A percentile compares a stretch with the other conserved stretches of the same genome.
These are phyloP conservation scores for Andrena hattorfiana DNA, from an alignment of 2,888 invertebrate species.

Conservation along the genomic window DNA sequence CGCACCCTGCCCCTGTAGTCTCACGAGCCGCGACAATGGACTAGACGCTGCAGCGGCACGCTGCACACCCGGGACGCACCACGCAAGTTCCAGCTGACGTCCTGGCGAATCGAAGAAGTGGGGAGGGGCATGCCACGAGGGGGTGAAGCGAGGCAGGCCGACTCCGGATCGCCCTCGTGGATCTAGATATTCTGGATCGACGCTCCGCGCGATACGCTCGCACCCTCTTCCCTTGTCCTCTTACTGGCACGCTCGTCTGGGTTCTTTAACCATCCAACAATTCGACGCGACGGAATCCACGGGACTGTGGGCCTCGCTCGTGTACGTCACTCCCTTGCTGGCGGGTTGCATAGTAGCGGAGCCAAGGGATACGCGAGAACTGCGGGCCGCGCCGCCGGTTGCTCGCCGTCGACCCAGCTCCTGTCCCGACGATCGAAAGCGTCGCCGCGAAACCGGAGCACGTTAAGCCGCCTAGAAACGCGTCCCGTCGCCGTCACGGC, in stretches of 20 bases:
- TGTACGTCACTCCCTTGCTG: no score
- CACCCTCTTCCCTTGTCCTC: not conserved
- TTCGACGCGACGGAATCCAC: not conserved
- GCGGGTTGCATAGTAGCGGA: not conserved
- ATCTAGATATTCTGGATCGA: conserved; percentile 38
- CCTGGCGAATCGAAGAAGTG: conserved; percentile 68
- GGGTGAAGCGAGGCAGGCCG: conserved; percentile 15
- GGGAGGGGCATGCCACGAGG: conserved; percentile 57
- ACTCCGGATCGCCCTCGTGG: conserved; percentile 34
- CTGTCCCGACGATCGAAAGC: conserved; percentile 56
- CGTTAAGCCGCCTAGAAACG: conserved; percentile 40
- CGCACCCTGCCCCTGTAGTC: conserved; percentile 55
- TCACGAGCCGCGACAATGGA: conserved; percentile 65
- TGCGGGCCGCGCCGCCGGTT: conserved; percentile 26
- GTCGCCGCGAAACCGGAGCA: conserved; percentile 35
- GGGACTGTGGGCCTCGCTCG: not conserved
- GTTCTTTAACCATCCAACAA: not conserved
- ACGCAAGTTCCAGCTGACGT: conserved; percentile 73
- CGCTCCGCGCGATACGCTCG: conserved; percentile 6
- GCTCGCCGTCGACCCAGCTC: conserved; percentile 43
- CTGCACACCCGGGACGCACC: conserved; percentile 70
- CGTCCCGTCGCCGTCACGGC: conserved; percentile 23
- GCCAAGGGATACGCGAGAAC: not conserved
- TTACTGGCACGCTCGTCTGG: not conserved
- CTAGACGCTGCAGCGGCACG: conserved; percentile 70